Base-by-base conservation (phyloP, 2,888 invertebrate genomes). In the Eurytoma californica region DNA sequence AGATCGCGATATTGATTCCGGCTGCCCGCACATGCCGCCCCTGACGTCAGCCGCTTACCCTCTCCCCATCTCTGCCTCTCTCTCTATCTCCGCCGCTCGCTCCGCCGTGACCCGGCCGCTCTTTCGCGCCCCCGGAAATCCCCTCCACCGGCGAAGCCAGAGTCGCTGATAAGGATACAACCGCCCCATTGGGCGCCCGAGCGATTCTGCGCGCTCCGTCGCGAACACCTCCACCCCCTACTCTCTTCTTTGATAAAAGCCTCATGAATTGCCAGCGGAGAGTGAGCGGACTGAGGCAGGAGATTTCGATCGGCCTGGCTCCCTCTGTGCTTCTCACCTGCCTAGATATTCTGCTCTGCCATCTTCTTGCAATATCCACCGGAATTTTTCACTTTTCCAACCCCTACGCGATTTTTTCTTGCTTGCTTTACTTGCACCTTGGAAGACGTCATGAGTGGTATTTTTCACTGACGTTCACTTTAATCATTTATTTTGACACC, bases 1-100 rank as follows among this genome's bases (percentile, higher is more conserved):
- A 85, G 82, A 84, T 85, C 83, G 82, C 51, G 61, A 74, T 77
- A 88, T 89, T 88, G 89, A 89, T 89, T 89, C 86, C 82, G 84
- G 83, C 82, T 80, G 84, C 87, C 86, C 87, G 86, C 86, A 86
- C 84, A 47, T 9, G 13, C 58, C 69, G 60, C 60, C 73, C 79
- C 57, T 68, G 74, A 78, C 75, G 78, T 75, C 76, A 78, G 18
- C 13, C 18, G 51, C 49, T 28, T 61, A 16, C 58, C 24, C 60
- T 14, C 24, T 24, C 69, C 18, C 57, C 13, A n/a, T 39, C 53
- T 24, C 55, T 39, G 53, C 1, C 47, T 39, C 53, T n/a, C 16
- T 47, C 9, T 16, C 47, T 24, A n/a, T n/a, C n/a, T n/a, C n/a
- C n/a, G n/a, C n/a, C n/a, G n/a, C 69, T 9, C 39, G 14, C 30